Evolutionary conservation across 2,113 vertebrate species (phyloP).

Genomic region (Lepus timidus): DNA sequence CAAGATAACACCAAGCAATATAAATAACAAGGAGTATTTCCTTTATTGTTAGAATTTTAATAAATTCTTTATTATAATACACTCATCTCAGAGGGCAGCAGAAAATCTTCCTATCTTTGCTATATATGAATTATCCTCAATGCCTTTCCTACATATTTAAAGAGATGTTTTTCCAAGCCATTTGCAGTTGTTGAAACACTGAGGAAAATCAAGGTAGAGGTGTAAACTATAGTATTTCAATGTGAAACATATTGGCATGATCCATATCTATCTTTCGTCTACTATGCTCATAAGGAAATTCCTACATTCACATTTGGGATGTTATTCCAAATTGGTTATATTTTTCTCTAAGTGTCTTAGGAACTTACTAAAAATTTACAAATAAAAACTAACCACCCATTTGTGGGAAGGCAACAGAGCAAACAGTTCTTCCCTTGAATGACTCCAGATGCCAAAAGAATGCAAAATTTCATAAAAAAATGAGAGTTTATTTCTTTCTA

Average conservation of each 20-base stretch:
- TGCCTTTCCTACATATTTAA: neutral
- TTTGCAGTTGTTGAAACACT: neutral
- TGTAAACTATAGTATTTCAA: neutral
- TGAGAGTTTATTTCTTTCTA: neutral
- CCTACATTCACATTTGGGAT: neutral
- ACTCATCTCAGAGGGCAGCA: neutral
- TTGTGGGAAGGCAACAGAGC: neutral
- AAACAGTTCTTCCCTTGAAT: neutral
- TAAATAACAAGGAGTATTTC: neutral
- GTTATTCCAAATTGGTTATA: neutral
- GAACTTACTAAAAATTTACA: slow-evolving; percentile 32
- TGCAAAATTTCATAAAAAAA: slow-evolving; percentile 54
- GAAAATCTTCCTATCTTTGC: neutral
- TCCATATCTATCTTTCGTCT: neutral
- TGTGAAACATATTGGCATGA: slow-evolving; percentile 41
- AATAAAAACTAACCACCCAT: slow-evolving; percentile 43
- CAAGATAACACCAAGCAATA: neutral
- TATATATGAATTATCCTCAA: neutral
- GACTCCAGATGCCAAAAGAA: slow-evolving; percentile 22
- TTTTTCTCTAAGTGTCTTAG: neutral
- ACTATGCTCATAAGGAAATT: neutral
- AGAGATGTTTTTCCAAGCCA: neutral
- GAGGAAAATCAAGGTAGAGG: neutral
- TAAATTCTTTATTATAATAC: slow-evolving; percentile 12
- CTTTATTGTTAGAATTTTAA: neutral